These are phyloP conservation scores for Mobula birostris DNA, from an alignment of 2,113 vertebrate species.

Conservation along the genomic window DNA sequence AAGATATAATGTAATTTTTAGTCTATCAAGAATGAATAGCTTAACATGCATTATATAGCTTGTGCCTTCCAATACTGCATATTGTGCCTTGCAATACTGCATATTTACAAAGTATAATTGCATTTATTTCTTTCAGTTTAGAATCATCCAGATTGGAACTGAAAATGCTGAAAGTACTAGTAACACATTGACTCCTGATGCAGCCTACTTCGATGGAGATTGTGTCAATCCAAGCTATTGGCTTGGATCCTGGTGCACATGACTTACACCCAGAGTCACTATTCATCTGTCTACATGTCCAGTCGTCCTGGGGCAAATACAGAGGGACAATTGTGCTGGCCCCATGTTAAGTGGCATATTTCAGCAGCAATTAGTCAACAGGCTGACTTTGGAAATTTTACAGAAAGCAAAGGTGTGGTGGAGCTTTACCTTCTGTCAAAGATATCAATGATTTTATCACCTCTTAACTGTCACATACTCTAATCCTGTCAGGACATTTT, in stretches of 20 bases:
- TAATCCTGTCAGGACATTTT: too few species aligned
- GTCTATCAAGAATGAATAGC: constrained; percentile 4
- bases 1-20: background rate
- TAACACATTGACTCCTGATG: background rate
- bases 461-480: too few species aligned
- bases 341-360: too few species aligned
- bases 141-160: background rate
- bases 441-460: too few species aligned
- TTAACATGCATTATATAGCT: background rate
- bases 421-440: too few species aligned
- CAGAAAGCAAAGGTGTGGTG: too few species aligned
- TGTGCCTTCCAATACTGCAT: background rate
- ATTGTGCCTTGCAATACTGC: background rate
- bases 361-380: too few species aligned
- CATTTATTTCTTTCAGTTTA: constrained; percentile 11
- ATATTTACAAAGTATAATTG: background rate
- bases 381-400: too few species aligned
- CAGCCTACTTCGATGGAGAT: background rate
- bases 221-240: background rate
- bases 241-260: background rate
- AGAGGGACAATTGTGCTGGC: too few species aligned
- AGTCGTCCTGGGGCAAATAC: too few species aligned
- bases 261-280: too few species aligned
- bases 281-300: too few species aligned
- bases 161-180: background rate